phyloP scores from a whole-genome alignment of 2,113 vertebrate genomes.

The Cyprinus carpio region DNA sequence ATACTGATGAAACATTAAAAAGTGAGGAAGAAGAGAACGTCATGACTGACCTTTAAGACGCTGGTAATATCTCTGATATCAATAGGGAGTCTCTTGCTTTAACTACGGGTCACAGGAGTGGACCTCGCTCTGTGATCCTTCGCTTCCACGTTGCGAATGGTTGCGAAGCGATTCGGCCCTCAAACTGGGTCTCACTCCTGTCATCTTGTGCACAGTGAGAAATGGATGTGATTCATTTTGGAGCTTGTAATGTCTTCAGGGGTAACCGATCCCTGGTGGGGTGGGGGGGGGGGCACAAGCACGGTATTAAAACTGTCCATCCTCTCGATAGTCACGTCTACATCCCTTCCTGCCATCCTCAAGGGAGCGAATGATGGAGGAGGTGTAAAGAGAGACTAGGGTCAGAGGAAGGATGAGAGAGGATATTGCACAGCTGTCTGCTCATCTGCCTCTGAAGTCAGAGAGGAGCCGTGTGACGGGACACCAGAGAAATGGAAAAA shows the following conservation, averaged over 20 bases:
- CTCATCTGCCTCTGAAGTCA: constrained; percentile 12
- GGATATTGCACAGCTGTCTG: constrained; percentile 40
- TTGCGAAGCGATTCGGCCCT: constrained; percentile 40
- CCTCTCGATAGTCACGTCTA: constrained; percentile 65
- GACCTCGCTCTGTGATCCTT: constrained; percentile 32
- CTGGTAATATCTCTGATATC: not conserved
- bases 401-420: constrained; percentile 16
- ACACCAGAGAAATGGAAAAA: not conserved
- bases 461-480: not conserved
- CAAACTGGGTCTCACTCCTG: constrained; percentile 50
- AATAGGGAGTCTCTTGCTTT: not conserved
- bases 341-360: constrained; percentile 53
- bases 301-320: constrained; percentile 81
- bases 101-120: constrained; percentile 13
- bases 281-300: constrained; percentile 60
- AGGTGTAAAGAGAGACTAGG: constrained; percentile 20
- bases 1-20: not conserved
- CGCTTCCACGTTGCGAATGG: constrained; percentile 23
- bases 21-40: not conserved
- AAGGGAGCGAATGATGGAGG: constrained; percentile 31
- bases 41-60: constrained; percentile 10
- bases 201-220: constrained; percentile 68
- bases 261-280: constrained; percentile 65
- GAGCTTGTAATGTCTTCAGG: constrained; percentile 73
- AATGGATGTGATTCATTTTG: constrained; percentile 79